Base-by-base conservation (phyloP, 2,113 vertebrate species). In the Leptocoma aspasia region DNA sequence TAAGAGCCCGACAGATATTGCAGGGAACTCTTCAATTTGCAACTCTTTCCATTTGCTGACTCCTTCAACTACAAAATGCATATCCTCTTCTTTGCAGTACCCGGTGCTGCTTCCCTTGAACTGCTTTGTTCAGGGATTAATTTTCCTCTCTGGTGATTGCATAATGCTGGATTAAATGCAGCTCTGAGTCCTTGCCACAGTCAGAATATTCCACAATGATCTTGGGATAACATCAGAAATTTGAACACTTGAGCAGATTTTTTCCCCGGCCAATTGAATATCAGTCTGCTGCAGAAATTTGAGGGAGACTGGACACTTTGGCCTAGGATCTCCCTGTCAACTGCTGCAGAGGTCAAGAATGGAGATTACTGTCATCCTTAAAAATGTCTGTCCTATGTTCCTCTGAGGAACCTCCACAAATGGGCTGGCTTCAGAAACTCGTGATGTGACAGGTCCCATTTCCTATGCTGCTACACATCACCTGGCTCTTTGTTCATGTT, bases 381-480 rank as follows among this genome's bases (percentile, higher is more conserved):
- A 27, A 54, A 65, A 44, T 7, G 5, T 23, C 27, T 81, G 31
- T 65, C 19, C 11, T 59, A 2, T 86, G 20, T 22, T 69, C 59
- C 64, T 81, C 60, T 45, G 53, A 82, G n/a, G 39, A 73, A 57
- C 18, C 6, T 73, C 16, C 41, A 28, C 47, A 14, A 22, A 72
- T 18, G 30, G 47, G 15, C 13, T 56, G 30, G 11, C 35, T 73
- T 77, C 68, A 81, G 35, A 41, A 83, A 16, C 42, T 72, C 2
- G 0, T 28, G 39, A 30, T 12, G 4, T 33, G 57, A 16, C 13
- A 39, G 28, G 19, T 53, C 11, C 11, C 10, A 2, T 41, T 60
- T 59, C 28, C 45, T 57, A 0, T 9, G 6, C 26, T 2, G 15
- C 33, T 53, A 1, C 18, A 6, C 8, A 2, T 75, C 50, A 28